phyloP scores from a whole-genome alignment of 2,888 invertebrate genomes.

The Dryobota labecula region DNA sequence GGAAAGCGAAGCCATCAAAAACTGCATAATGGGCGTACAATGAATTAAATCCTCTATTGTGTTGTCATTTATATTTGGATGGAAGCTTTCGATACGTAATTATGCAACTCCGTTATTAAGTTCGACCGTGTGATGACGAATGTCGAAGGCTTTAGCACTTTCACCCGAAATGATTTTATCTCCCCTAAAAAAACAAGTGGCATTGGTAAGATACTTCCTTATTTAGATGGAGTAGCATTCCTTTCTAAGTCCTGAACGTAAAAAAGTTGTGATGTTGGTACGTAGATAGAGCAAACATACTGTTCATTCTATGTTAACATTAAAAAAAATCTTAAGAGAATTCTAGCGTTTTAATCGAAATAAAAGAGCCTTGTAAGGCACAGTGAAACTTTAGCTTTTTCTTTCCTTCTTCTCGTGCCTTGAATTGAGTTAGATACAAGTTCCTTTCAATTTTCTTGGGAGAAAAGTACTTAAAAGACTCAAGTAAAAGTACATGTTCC shows the following conservation, averaged over 20 bases:
- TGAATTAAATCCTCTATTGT: slow-evolving; percentile 63
- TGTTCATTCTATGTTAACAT: slow-evolving; percentile 23
- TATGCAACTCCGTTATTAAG: slow-evolving; percentile 55
- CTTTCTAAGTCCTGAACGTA: slow-evolving; percentile 7
- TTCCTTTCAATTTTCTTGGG: slow-evolving; percentile 22
- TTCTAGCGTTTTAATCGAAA: slow-evolving; percentile 28
- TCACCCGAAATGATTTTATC: slow-evolving; percentile 44
- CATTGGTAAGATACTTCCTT: slow-evolving; percentile 38
- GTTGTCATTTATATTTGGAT: slow-evolving; percentile 65
- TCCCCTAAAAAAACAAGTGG: slow-evolving; percentile 45
- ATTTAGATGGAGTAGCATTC: slow-evolving; percentile 41
- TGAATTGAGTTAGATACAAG: slow-evolving; percentile 29
- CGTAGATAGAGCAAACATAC: slow-evolving; percentile 5
- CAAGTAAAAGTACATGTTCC: slow-evolving; percentile 27
- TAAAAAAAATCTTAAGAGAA: slow-evolving; percentile 4
- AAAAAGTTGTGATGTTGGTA: slow-evolving; percentile 1
- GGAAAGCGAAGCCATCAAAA: slow-evolving; percentile 49
- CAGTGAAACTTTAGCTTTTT: slow-evolving; percentile 27
- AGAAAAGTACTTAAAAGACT: slow-evolving; percentile 20
- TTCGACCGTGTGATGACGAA: slow-evolving; percentile 33
- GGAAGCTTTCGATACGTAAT: slow-evolving; percentile 61
- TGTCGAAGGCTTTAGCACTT: slow-evolving; percentile 49
- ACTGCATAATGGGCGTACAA: slow-evolving; percentile 44
- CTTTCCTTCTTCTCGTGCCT: slow-evolving; percentile 38
- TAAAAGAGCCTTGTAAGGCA: slow-evolving; percentile 31